phyloP scores from a whole-genome alignment of 2,888 invertebrate genomes.

The Cephus nigrinus region DNA sequence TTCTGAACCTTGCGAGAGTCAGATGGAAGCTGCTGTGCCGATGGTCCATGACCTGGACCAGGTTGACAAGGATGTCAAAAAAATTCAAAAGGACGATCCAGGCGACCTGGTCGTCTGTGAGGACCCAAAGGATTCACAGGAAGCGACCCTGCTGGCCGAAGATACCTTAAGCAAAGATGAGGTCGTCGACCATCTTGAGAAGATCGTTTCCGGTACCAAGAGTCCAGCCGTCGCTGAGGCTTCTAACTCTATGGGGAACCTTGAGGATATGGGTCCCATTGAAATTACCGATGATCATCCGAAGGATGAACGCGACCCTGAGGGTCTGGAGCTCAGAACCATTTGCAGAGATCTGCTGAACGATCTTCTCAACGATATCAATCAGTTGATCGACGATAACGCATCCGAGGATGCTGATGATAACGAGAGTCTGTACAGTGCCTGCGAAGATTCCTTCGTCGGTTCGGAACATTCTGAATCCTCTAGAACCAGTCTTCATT shows the following conservation, averaged over 20 bases:
- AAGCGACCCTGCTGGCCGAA: neutral
- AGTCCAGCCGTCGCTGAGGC: neutral
- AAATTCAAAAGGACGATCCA: neutral
- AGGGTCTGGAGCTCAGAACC: conserved; percentile 40
- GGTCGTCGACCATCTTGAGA: neutral
- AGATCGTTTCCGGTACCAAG: neutral
- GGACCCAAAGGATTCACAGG: neutral
- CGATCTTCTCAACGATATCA: conserved; percentile 50
- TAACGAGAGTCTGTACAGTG: conserved; percentile 9
- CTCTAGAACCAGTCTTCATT: conserved; percentile 50
- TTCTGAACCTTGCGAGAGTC: conserved; percentile 47
- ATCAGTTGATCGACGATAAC: conserved; percentile 41
- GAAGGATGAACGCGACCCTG: conserved; percentile 3
- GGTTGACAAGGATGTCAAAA: neutral
- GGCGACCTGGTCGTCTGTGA: neutral
- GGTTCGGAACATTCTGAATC: conserved; percentile 4
- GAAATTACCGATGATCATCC: neutral
- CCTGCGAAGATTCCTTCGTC: conserved; percentile 21
- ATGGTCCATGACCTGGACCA: neutral
- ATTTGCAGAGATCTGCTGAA: conserved; percentile 53
- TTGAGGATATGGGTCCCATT: neutral
- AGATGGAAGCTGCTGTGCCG: conserved; percentile 50
- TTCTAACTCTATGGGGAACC: neutral
- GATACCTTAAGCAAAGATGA: neutral
- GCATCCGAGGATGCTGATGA: conserved; percentile 2